A percentile compares a stretch with the other conserved stretches of the same genome.
These are phyloP conservation scores for Hybos culiciformis DNA, from an alignment of 2,888 invertebrate genomes.

Conservation along the genomic window DNA sequence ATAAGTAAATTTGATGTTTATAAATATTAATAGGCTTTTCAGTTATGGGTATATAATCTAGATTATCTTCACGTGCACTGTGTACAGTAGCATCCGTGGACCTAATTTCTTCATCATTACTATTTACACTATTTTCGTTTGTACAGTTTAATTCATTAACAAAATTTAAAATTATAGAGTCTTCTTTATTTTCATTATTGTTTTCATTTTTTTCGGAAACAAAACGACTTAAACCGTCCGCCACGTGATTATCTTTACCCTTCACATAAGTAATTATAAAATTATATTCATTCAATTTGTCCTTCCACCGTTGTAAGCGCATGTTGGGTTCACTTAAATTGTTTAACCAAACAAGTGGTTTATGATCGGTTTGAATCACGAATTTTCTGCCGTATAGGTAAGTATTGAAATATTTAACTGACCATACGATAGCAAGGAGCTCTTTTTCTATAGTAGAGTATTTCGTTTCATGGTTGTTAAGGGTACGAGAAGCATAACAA, in stretches of 20 bases:
- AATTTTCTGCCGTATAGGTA: constrained; percentile 10
- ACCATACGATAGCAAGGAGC: constrained; percentile 7
- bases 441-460: constrained; percentile 10
- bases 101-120: not conserved
- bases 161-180: not conserved
- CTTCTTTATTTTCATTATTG: not conserved
- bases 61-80: constrained; percentile 5
- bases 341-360: constrained; percentile 9
- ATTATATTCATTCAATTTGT: not conserved
- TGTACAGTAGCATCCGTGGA: constrained; percentile 5
- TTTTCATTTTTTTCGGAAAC: not conserved
- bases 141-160: not conserved
- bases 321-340: not conserved
- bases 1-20: constrained; percentile 9
- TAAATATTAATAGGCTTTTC: constrained; percentile 7
- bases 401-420: constrained; percentile 6
- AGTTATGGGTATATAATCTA: constrained; percentile 3
- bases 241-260: constrained; percentile 6
- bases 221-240: not conserved
- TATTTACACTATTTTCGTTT: not conserved
- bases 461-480: constrained; percentile 5
- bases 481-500: constrained; percentile 5
- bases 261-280: constrained; percentile 3
- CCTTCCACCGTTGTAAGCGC: not conserved
- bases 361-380: constrained; percentile 7